Conservation (phyloP, 1,140 invertebrate species). For the Hesperophylax magnus region DNA sequence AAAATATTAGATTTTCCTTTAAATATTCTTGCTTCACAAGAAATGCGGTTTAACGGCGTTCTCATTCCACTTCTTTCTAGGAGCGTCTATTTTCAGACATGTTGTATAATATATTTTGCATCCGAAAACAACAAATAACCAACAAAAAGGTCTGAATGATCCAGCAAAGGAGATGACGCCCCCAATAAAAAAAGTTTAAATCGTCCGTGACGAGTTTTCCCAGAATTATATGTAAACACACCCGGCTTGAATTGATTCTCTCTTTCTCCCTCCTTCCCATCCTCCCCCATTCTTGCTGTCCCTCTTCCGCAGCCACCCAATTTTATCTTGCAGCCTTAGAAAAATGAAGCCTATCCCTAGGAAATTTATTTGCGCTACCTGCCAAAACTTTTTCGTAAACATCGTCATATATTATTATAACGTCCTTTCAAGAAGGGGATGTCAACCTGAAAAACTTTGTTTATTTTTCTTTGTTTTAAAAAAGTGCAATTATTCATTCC, state of each 20-base stretch:
- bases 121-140: too few relatives aligned
- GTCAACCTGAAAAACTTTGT: too few relatives aligned
- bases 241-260: conserved; percentile 33
- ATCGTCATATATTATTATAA: conserved; percentile 51
- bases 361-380: conserved; percentile 54
- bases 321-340: conserved; percentile 2
- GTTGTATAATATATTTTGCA: too few relatives aligned
- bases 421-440: not conserved
- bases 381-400: conserved; percentile 56
- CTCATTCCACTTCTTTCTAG: too few relatives aligned
- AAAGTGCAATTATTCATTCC: too few relatives aligned
- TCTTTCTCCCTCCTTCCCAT: not conserved
- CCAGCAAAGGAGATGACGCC: not conserved
- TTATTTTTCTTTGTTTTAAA: too few relatives aligned
- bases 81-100: too few relatives aligned
- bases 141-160: not conserved
- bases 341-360: conserved; percentile 35
- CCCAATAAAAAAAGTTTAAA: conserved; percentile 13
- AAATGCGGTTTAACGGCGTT: too few relatives aligned
- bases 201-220: conserved; percentile 13
- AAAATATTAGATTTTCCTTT: too few relatives aligned
- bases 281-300: not conserved
- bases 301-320: conserved; percentile 1
- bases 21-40: too few relatives aligned
- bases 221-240: conserved; percentile 36